These are phyloP conservation scores for Capromys pilorides DNA, from an alignment of 2,797 vertebrate species.

Conservation along the genomic window DNA sequence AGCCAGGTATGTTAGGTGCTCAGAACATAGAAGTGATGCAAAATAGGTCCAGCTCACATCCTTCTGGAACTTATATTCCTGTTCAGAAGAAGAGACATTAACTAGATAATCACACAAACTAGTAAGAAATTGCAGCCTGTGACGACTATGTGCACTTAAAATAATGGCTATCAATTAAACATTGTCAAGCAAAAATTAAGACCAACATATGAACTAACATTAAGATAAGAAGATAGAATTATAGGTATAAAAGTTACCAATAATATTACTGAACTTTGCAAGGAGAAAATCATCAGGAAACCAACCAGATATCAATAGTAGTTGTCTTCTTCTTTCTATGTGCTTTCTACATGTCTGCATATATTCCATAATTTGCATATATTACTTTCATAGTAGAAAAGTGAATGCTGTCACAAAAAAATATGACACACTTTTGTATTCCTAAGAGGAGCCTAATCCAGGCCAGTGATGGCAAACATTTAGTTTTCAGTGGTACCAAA, in stretches of 20 bases:
- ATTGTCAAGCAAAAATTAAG: not conserved
- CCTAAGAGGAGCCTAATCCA: not conserved
- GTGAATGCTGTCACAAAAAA: not conserved
- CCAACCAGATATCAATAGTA: not conserved
- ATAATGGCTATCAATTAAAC: slow-evolving; percentile 61
- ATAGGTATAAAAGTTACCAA: slow-evolving; percentile 4
- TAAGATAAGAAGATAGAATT: slow-evolving; percentile 38
- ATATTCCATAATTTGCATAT: slow-evolving; percentile 23
- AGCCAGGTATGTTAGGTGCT: not conserved
- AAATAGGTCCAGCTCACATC: not conserved
- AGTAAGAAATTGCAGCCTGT: slow-evolving; percentile 18
- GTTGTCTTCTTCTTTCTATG: not conserved
- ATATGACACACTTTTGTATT: slow-evolving; percentile 16
- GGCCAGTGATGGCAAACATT: not conserved
- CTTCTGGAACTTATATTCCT: slow-evolving; percentile 28
- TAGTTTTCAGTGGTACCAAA: not conserved
- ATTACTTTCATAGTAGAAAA: slow-evolving; percentile 32
- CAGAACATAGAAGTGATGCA: not conserved
- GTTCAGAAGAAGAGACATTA: not conserved
- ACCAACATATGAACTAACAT: not conserved
- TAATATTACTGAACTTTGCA: not conserved
- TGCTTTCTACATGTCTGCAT: not conserved
- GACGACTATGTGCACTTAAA: slow-evolving; percentile 34
- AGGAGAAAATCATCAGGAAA: slow-evolving; percentile 21
- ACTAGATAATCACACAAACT: slow-evolving; percentile 48